These are phyloP conservation scores for Forbesichthys agassizii DNA, from an alignment of 2,113 vertebrate genomes.

Conservation along the genomic window DNA sequence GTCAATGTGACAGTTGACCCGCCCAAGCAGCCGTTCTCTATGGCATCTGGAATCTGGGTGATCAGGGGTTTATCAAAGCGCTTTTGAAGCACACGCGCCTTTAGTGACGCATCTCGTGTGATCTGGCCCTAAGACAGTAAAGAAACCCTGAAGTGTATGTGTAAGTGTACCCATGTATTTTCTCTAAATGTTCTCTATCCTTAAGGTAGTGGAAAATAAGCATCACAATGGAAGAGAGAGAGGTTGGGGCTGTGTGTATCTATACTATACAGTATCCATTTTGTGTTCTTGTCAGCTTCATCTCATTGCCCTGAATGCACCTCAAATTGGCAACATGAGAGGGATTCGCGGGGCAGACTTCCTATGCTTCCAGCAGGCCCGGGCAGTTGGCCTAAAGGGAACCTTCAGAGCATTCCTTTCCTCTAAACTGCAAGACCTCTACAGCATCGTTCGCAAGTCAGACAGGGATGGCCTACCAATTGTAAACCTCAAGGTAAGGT, in stretches of 20 bases:
- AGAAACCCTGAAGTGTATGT: too few relatives aligned
- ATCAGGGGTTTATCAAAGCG: too few relatives aligned
- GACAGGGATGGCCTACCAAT: constrained; percentile 82
- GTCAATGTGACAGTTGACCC: too few relatives aligned
- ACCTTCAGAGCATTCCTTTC: constrained; percentile 97
- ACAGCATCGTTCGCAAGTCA: constrained; percentile 91
- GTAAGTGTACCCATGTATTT: background rate
- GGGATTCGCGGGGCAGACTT: constrained; percentile 94
- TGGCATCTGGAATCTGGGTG: too few relatives aligned
- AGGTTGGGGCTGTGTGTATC: too few relatives aligned
- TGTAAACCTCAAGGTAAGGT: constrained; percentile 87
- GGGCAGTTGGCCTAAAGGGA: constrained; percentile 84
- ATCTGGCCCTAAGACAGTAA: too few relatives aligned
- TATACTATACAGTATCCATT: background rate
- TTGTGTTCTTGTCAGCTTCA: constrained; percentile 80
- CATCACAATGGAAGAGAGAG: too few relatives aligned
- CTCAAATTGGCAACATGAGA: constrained; percentile 85
- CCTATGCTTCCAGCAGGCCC: constrained; percentile 97
- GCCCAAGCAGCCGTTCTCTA: too few relatives aligned
- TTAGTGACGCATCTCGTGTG: too few relatives aligned
- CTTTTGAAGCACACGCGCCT: too few relatives aligned
- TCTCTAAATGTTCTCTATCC: background rate
- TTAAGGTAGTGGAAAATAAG: too few relatives aligned
- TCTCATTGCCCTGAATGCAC: constrained; percentile 89
- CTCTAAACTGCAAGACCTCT: constrained; percentile 93